These are phyloP conservation scores for Tachina fera DNA, from an alignment of 2,888 invertebrate species.

Conservation along the genomic window DNA sequence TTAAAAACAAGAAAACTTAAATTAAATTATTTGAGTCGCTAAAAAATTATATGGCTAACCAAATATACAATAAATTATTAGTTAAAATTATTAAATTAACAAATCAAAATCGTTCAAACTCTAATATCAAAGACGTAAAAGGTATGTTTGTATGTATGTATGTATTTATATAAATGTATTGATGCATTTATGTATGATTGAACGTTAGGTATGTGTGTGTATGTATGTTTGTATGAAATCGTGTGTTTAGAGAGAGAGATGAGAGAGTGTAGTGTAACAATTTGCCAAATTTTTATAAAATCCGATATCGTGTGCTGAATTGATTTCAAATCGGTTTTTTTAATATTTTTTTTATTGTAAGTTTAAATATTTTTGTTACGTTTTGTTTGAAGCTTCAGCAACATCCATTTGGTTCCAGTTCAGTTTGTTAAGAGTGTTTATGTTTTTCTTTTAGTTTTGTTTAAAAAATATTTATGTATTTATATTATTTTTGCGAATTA, in stretches of 20 bases:
- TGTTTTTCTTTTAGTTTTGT: slow-evolving; percentile 20
- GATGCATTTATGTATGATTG: slow-evolving; percentile 13
- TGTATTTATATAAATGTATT: slow-evolving; percentile 11
- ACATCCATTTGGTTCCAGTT: slow-evolving; percentile 70
- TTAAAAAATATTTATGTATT: slow-evolving; percentile 54
- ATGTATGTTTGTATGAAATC: background rate
- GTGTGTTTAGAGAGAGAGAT: slow-evolving; percentile 12
- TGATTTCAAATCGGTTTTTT: slow-evolving; percentile 43
- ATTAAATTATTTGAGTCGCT: slow-evolving; percentile 33
- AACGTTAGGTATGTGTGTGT: background rate
- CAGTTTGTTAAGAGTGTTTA: slow-evolving; percentile 40
- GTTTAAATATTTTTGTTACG: slow-evolving; percentile 40
- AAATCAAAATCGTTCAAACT: slow-evolving; percentile 20
- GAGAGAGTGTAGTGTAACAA: too few species aligned
- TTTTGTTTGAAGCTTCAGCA: slow-evolving; percentile 69
- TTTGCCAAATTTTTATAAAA: slow-evolving; percentile 64
- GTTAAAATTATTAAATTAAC: slow-evolving; percentile 31
- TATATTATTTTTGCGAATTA: slow-evolving; percentile 51
- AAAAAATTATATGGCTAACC: slow-evolving; percentile 47
- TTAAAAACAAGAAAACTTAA: slow-evolving; percentile 19
- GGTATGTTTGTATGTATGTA: background rate
- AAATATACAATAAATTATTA: slow-evolving; percentile 53
- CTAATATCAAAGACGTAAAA: slow-evolving; percentile 60
- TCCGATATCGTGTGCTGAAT: slow-evolving; percentile 37
- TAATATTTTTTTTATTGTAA: slow-evolving; percentile 30